Evolutionary conservation across 2,888 invertebrate genomes (phyloP).

Genomic region (Auanema freiburgensis): DNA sequence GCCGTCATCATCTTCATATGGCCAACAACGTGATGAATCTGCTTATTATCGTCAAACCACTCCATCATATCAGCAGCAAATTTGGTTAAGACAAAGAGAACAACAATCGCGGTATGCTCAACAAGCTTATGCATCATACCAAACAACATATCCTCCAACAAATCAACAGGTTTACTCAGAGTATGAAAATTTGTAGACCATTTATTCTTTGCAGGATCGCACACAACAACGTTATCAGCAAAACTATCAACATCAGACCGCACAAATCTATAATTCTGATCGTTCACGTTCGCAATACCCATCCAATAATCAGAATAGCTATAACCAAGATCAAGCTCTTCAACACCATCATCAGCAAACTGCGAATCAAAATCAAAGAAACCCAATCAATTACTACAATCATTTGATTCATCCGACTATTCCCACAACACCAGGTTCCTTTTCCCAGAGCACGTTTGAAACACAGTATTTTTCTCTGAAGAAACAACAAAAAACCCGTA

Average conservation of each 20-base stretch:
- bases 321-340: constrained; percentile 1
- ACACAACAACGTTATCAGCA: constrained; percentile 4
- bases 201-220: background rate
- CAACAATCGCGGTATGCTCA: constrained; percentile 14
- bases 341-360: constrained; percentile 1
- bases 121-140: constrained; percentile 2
- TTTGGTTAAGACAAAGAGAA: constrained; percentile 3
- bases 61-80: constrained; percentile 12
- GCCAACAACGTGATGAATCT: constrained; percentile 5
- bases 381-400: constrained; percentile 7
- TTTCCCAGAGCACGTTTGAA: too few species aligned
- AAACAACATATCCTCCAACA: constrained; percentile 1
- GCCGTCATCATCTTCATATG: too few species aligned
- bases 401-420: background rate
- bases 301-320: background rate
- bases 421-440: too few species aligned
- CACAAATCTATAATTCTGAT: constrained; percentile 17
- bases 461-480: background rate
- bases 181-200: too few species aligned
- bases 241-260: constrained; percentile 14
- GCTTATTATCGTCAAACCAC: background rate
- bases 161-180: constrained; percentile 10
- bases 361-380: constrained; percentile 1
- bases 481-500: constrained; percentile 17
- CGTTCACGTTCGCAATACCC: background rate